Evolutionary conservation across 2,888 invertebrate species (phyloP).

Genomic region (Chironomus riparius): DNA sequence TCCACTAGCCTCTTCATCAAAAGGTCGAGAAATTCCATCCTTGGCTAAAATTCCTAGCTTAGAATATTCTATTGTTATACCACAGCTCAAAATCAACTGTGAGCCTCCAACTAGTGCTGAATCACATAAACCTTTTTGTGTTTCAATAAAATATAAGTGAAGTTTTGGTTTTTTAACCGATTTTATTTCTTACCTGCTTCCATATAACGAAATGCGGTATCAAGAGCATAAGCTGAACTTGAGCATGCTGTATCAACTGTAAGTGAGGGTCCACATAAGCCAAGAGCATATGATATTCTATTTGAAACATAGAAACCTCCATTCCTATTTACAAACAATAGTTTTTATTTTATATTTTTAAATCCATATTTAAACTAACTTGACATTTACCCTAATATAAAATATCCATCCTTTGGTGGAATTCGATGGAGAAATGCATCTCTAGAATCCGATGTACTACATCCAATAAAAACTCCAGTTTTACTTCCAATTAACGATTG

Average conservation of each 20-base stretch:
- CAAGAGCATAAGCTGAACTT: constrained; percentile 70
- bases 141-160: too few relatives aligned
- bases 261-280: constrained; percentile 73
- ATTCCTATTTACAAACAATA: too few relatives aligned
- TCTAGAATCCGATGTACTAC: constrained; percentile 61
- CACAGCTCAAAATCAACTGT: too few relatives aligned
- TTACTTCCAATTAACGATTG: constrained; percentile 52
- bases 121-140: too few relatives aligned
- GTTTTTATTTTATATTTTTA: too few relatives aligned
- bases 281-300: constrained; percentile 50
- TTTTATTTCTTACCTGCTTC: not conserved
- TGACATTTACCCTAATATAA: constrained; percentile 38
- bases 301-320: not conserved
- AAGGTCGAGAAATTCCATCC: not conserved
- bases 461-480: constrained; percentile 66
- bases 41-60: too few relatives aligned
- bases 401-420: constrained; percentile 46
- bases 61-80: too few relatives aligned
- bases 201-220: constrained; percentile 45
- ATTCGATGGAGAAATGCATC: constrained; percentile 61
- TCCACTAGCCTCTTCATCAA: constrained; percentile 46
- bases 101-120: too few relatives aligned
- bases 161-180: too few relatives aligned
- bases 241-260: constrained; percentile 82
- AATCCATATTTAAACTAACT: too few relatives aligned